phyloP scores from a whole-genome alignment of 2,888 invertebrate species.

The Ptychoptera contaminata region DNA sequence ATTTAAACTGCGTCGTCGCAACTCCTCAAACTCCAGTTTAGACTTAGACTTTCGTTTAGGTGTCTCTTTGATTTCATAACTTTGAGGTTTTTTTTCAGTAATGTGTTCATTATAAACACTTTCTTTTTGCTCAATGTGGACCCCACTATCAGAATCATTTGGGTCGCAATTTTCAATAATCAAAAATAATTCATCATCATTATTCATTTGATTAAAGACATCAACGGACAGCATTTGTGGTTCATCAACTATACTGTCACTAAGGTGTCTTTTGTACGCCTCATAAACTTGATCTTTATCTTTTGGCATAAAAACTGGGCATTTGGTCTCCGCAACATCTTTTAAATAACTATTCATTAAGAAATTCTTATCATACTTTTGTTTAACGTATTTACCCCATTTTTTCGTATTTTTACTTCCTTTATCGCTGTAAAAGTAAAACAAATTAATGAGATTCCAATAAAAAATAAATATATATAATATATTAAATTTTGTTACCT shows the following conservation, averaged over 20 bases:
- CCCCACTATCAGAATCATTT: constrained; percentile 3
- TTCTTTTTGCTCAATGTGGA: constrained; percentile 5
- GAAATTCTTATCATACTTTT: not conserved
- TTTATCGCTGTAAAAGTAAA: too few species aligned
- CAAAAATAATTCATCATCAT: constrained; percentile 9
- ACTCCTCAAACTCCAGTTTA: constrained; percentile 2
- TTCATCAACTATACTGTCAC: not conserved
- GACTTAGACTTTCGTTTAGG: constrained; percentile 5
- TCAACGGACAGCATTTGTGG: not conserved
- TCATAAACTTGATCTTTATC: too few species aligned
- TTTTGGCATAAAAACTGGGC: too few species aligned
- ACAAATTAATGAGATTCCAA: too few species aligned
- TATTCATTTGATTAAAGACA: not conserved
- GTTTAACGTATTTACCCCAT: not conserved
- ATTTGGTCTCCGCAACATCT: not conserved
- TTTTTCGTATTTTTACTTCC: not conserved
- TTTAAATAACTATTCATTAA: not conserved
- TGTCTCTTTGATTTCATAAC: not conserved
- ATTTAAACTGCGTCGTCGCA: constrained; percentile 2
- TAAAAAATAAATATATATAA: too few species aligned
- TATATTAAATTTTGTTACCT: too few species aligned
- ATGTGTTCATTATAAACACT: not conserved
- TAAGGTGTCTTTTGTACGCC: not conserved
- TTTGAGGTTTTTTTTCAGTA: not conserved
- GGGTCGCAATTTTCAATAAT: constrained; percentile 5